Percentiles rank a stretch among this genome's conserved stretches.
phyloP scores from a whole-genome alignment of 2,113 vertebrate genomes.

The Casuarius casuarius region DNA sequence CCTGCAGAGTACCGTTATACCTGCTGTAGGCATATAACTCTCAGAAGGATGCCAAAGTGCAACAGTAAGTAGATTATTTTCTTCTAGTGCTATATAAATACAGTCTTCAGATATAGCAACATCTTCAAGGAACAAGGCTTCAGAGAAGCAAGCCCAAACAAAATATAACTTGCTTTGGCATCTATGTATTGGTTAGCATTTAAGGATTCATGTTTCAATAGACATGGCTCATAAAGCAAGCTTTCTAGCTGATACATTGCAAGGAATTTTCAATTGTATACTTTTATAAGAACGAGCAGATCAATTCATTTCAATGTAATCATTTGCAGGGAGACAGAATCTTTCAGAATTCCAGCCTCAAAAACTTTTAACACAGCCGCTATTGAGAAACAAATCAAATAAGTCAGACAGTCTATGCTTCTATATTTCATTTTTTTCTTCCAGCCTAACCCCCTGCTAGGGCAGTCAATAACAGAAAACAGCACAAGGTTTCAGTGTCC shows the following conservation, averaged over 20 bases:
- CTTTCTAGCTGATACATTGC: not conserved
- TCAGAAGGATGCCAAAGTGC: constrained; percentile 42
- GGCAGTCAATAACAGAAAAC: constrained; percentile 74
- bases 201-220: constrained; percentile 35
- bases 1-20: not conserved
- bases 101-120: constrained; percentile 18
- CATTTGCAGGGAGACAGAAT: constrained; percentile 51
- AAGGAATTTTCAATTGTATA: constrained; percentile 19
- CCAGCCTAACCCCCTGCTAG: constrained; percentile 68
- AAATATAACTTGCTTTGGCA: not conserved
- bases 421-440: constrained; percentile 58
- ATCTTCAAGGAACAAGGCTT: constrained; percentile 27
- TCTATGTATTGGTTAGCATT: not conserved
- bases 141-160: constrained; percentile 20
- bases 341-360: constrained; percentile 31
- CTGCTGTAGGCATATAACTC: constrained; percentile 9
- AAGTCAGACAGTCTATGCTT: constrained; percentile 52
- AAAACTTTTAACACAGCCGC: constrained; percentile 74
- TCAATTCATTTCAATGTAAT: constrained; percentile 65
- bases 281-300: constrained; percentile 54
- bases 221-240: not conserved
- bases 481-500: constrained; percentile 68
- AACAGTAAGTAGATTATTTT: constrained; percentile 38
- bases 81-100: constrained; percentile 24
- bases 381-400: constrained; percentile 73